Conservation (phyloP, 2,888 invertebrate species). For the Hedya salicella region DNA sequence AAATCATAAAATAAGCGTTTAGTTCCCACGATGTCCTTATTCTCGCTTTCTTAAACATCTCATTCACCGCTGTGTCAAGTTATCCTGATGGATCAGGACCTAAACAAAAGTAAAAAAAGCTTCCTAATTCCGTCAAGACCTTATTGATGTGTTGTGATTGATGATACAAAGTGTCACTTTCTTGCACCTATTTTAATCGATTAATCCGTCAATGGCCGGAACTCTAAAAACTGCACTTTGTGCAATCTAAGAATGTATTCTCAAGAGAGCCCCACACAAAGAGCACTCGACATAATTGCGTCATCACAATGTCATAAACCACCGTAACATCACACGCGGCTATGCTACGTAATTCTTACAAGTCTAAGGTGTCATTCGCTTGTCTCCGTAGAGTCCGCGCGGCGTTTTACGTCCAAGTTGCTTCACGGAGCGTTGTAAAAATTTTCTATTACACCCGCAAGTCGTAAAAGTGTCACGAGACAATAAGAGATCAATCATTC, state of each 20-base stretch:
- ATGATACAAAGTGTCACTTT: constrained; percentile 44
- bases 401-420: constrained; percentile 19
- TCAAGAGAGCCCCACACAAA: constrained; percentile 64
- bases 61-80: constrained; percentile 15
- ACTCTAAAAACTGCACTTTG: constrained; percentile 66
- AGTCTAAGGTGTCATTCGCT: constrained; percentile 6
- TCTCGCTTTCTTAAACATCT: not conserved
- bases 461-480: constrained; percentile 76
- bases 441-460: constrained; percentile 68
- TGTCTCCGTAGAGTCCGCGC: not conserved
- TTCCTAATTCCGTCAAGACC: constrained; percentile 10
- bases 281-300: constrained; percentile 45
- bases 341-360: constrained; percentile 6
- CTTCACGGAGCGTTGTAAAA: constrained; percentile 60
- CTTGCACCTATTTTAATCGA: constrained; percentile 58
- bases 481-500: constrained; percentile 81
- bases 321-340: not conserved
- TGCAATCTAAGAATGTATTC: constrained; percentile 49
- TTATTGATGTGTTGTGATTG: constrained; percentile 27
- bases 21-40: constrained; percentile 6
- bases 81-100: constrained; percentile 6
- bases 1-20: too few relatives aligned
- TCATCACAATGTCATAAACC: constrained; percentile 18
- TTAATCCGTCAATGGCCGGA: constrained; percentile 76
- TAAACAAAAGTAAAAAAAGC: constrained; percentile 4